phyloP scores from a whole-genome alignment of 2,113 vertebrate genomes.

The Sus scrofa region T2T-Sscrofa CM000813.6:28538501-28539000 shows the following conservation, averaged over 20 bases:
- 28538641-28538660: not conserved
- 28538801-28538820: not conserved
- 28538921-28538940: not conserved
- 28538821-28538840: slow-evolving; percentile 10
- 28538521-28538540: not conserved
- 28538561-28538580: not conserved
- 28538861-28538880: not conserved
- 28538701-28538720: fast-evolving
- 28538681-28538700: not conserved
- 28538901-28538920: not conserved
- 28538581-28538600: not conserved
- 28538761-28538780: not conserved
- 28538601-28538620: not conserved
- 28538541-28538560: not conserved
- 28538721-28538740: not conserved
- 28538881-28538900: not conserved
- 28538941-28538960: not conserved
- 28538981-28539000: not conserved
- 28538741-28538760: too few relatives aligned
- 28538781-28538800: not conserved
- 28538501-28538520: too few relatives aligned
- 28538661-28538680: not conserved
- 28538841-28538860: not conserved
- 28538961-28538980: not conserved
- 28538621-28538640: not conserved